Base-by-base conservation (phyloP, 1,140 invertebrate genomes). In the Brachionus angularis region DNA sequence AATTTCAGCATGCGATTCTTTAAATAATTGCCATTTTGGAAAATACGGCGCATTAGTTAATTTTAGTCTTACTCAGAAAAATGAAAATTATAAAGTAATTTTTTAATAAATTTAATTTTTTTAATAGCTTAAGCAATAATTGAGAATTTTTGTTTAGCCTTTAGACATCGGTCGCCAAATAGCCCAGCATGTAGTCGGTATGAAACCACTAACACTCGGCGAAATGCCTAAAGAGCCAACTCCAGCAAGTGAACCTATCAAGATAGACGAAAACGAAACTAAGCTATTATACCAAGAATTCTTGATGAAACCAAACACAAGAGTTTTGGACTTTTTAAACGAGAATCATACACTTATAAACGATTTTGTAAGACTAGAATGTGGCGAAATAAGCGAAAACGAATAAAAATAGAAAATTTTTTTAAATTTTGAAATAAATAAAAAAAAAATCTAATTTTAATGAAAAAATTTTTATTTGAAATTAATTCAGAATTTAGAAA, bases 161-260 rank as follows among this genome's bases (percentile, higher is more conserved):
- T 70, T 67, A 34, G 72, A 85, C 46, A 76, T 91, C 7, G 87
- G 87, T 18, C 84, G 85, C 71, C 86, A 90, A 77, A 77, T 93
- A 7, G 93, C 91, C 79, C 91, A 94, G 78, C 93, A 96, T 77
- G 87, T 96, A 75, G 89, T 96, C 44, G 91, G 91, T 18, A 89
- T 93, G 86, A 90, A 91, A 76, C 92, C 92, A 0, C 78, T 74
- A 25, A 88, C 87, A 80, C 85, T 95, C 74, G 91, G 91, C 12
- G 80, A 86, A 74, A 80, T 84, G 36, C 5, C 72, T 42, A 74
- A 50, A n/a, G 62, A 72, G 23, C 75, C 79, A 86, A 77, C 83
- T 70, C 85, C 87, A 75, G 75, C 84, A 58, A 87, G 89, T 74
- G 87, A 90, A 82, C 83, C 81, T 1, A 72, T 47, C 50, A 47